A percentile compares a stretch with the other conserved stretches of the same genome.
Evolutionary conservation across 1,140 invertebrate genomes (phyloP).

Genomic region (Diprion similis): DNA sequence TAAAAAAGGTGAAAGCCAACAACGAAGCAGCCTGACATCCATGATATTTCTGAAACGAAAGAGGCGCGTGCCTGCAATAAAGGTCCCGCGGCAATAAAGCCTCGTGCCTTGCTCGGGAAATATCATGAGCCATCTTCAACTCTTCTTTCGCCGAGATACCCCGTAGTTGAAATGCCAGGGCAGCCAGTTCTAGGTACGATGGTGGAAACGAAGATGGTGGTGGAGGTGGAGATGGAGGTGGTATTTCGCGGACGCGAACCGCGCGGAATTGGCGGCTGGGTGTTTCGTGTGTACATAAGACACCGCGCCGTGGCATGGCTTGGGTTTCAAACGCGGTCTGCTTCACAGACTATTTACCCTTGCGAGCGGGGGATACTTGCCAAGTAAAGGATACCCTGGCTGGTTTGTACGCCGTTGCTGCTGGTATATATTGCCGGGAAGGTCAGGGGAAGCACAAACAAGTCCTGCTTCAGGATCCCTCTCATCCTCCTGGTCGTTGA

Average conservation of each 20-base stretch:
- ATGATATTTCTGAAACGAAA: too few species aligned
- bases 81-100: too few species aligned
- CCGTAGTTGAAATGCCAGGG: too few species aligned
- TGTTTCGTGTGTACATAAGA: slow-evolving; percentile 2
- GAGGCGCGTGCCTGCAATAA: too few species aligned
- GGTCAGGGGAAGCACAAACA: neutral
- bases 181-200: neutral
- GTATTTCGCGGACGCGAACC: slow-evolving; percentile 8
- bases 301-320: neutral
- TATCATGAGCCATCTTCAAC: too few species aligned
- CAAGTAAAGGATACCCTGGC: neutral
- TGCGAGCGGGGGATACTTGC: neutral
- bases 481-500: neutral
- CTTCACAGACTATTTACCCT: slow-evolving; percentile 12
- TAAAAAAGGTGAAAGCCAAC: too few species aligned
- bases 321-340: slow-evolving; percentile 10
- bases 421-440: neutral
- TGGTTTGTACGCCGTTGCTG: neutral
- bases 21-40: too few species aligned
- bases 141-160: too few species aligned
- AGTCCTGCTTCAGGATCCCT: neutral
- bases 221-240: neutral
- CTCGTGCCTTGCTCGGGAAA: too few species aligned
- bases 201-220: slow-evolving; percentile 13
- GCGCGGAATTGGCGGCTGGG: neutral